Evolutionary conservation across 2,113 vertebrate species (phyloP).

Genomic region (Rutilus rutilus): DNA sequence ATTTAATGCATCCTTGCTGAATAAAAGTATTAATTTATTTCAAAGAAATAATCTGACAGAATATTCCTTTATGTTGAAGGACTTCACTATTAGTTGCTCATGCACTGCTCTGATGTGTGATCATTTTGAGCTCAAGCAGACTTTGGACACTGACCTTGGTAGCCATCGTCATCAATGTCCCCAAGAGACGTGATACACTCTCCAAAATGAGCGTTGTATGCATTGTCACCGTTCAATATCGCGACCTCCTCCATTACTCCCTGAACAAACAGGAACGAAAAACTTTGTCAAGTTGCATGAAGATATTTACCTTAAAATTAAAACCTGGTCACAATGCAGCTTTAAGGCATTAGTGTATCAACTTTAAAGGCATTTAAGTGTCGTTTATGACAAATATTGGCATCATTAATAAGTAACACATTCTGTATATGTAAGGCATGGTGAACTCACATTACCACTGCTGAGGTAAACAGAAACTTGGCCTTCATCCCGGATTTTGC

Average conservation of each 20-base stretch:
- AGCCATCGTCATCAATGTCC: conserved; percentile 93
- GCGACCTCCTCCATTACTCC: conserved; percentile 89
- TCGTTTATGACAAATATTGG: background rate
- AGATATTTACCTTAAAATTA: background rate
- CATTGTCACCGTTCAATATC: conserved; percentile 78
- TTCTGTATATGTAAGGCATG: background rate
- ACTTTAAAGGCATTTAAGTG: background rate
- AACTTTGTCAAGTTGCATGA: background rate
- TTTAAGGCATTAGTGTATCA: too few relatives aligned
- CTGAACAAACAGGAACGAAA: conserved; percentile 72
- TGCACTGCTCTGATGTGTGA: background rate
- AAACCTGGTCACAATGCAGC: background rate
- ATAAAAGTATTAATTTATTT: background rate
- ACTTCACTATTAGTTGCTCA: background rate
- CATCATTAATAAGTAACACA: conserved; percentile 5
- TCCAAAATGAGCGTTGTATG: conserved; percentile 95
- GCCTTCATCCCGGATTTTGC: conserved; percentile 93
- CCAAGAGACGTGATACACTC: conserved; percentile 88
- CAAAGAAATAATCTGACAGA: background rate
- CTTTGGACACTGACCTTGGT: conserved; percentile 80
- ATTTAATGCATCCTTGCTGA: background rate
- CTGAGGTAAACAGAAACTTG: conserved; percentile 96
- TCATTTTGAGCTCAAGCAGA: background rate
- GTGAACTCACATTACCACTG: conserved; percentile 93
- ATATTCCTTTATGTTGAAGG: background rate